Evolutionary conservation across 2,888 invertebrate genomes (phyloP), one percentile per base, ranked within the genome.

Genomic region (Drosophila recens): DNA sequence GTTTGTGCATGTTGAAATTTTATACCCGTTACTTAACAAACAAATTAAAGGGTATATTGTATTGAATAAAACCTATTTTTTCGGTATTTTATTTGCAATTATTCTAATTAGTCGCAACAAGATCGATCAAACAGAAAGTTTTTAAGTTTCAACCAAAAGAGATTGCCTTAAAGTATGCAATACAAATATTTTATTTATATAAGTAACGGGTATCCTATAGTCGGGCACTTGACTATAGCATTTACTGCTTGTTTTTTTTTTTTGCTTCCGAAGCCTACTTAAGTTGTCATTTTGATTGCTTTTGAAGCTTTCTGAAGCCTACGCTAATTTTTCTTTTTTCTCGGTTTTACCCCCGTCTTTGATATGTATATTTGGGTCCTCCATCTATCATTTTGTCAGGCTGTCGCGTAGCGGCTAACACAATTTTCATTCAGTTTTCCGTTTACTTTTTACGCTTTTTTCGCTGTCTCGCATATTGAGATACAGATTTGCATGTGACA

Each of bases 281-380:
- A 89, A 89, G 78, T 86, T 86, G 88, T 86, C 88, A 89, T 82
- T 82, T 85, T 86, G 86, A 86, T 86, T 86, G 88, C 86, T 89
- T 86, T 89, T 89, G 82, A 87, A 82, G 81, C 82, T 79, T 79
- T 75, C 69, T 69, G 66, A 66, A 80, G 83, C 83, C 78, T 59
- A 75, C 73, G 88, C 78, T 84, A 87, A 87, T 89, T 89, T 87
- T 69, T 69, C 58, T 53, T 49, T n/a, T n/a, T 23, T 20, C 43
- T 27, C 40, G 15, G 8, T 30, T 30, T 36, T 33, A 13, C 10
- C 17, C 17, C 27, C 13, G 8, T 10, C 42, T 52, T 20, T 20
- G 53, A 46, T 38, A 23, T 17, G 17, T 17, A 17, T 4, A 38
- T 57, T 23, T 45, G 10, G 23, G 34, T 51, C 64, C 54, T 64